Evolutionary conservation across 2,797 vertebrate genomes (phyloP).

Genomic region (Cichlasoma orientale): DNA sequence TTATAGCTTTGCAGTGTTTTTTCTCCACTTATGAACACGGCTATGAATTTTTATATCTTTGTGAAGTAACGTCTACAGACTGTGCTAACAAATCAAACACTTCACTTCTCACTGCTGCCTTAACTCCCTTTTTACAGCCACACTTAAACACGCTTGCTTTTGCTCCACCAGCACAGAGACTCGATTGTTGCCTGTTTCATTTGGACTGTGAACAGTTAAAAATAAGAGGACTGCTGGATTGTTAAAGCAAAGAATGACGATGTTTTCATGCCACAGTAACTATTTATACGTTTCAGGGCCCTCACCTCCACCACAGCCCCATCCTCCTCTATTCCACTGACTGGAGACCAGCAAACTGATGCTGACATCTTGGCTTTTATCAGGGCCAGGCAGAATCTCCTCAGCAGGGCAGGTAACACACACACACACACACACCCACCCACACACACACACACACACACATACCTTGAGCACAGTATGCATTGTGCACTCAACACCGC

Average conservation of each 20-base stretch:
- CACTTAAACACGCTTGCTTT: slow-evolving; percentile 43
- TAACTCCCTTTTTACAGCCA: slow-evolving; percentile 37
- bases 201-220: slow-evolving; percentile 1
- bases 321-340: slow-evolving; percentile 83
- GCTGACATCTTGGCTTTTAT: slow-evolving; percentile 92
- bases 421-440: neutral
- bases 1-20: slow-evolving; percentile 43
- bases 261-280: neutral
- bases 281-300: slow-evolving; percentile 73
- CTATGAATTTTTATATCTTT: slow-evolving; percentile 50
- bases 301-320: slow-evolving; percentile 48
- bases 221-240: neutral
- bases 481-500: slow-evolving; percentile 23
- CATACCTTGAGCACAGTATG: neutral
- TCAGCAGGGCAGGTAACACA: slow-evolving; percentile 84
- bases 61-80: slow-evolving; percentile 65
- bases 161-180: slow-evolving; percentile 7
- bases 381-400: slow-evolving; percentile 87
- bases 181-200: neutral
- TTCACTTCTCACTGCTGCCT: slow-evolving; percentile 17
- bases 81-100: slow-evolving; percentile 48
- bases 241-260: neutral
- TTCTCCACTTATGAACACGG: slow-evolving; percentile 30
- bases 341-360: slow-evolving; percentile 89
- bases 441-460: neutral